Percentiles rank a stretch among this genome's conserved stretches.
Evolutionary conservation across 1,140 invertebrate genomes (phyloP).

Genomic region (Cotesia typhae): DNA sequence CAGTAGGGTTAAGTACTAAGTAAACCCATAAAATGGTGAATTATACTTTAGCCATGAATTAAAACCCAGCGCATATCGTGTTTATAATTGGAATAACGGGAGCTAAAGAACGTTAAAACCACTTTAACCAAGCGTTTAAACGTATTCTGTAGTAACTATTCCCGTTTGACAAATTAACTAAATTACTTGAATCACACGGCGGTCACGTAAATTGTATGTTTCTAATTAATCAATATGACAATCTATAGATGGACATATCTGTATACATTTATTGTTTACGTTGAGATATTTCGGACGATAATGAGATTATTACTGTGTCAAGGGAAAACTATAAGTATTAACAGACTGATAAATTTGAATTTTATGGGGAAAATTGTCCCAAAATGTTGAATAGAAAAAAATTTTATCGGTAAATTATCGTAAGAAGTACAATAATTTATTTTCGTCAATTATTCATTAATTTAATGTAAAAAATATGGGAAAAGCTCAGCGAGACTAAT

Average conservation of each 20-base stretch:
- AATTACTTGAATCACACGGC: constrained; percentile 28
- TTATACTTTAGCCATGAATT: background rate
- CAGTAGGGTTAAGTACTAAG: too few species aligned
- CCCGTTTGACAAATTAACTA: constrained; percentile 29
- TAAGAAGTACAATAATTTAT: too few species aligned
- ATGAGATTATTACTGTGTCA: too few species aligned
- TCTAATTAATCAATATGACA: constrained; percentile 29
- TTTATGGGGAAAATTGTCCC: too few species aligned
- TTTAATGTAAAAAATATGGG: too few species aligned
- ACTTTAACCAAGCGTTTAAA: constrained; percentile 7
- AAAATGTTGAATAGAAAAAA: too few species aligned
- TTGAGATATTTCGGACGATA: background rate
- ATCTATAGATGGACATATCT: background rate
- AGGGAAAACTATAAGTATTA: too few species aligned
- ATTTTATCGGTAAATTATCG: too few species aligned
- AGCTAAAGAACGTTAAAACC: constrained; percentile 1
- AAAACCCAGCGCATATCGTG: constrained; percentile 11
- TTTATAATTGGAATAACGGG: constrained; percentile 1
- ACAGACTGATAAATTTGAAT: too few species aligned
- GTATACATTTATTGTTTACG: constrained; percentile 6
- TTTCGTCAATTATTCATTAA: too few species aligned
- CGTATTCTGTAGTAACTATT: constrained; percentile 9
- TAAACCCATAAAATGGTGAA: background rate
- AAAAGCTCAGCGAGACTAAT: too few species aligned
- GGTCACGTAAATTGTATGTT: constrained; percentile 16